Conservation (phyloP, 2,113 vertebrate species). For the Hiodon alosoides region DNA sequence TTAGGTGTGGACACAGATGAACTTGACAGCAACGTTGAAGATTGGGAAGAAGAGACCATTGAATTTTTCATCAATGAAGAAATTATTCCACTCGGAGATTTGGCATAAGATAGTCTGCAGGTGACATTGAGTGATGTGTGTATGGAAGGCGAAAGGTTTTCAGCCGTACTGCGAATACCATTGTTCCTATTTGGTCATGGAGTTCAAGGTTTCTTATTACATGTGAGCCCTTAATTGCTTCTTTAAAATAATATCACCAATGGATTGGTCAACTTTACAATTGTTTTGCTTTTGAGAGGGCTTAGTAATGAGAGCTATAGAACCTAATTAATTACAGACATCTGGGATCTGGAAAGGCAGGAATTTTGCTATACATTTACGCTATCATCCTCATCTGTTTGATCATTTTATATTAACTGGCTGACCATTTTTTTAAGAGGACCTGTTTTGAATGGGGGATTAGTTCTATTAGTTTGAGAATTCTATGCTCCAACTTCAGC, state of each 20-base stretch:
- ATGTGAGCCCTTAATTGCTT: neutral
- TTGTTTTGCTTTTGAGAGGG: neutral
- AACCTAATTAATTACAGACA: neutral
- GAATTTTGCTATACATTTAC: neutral
- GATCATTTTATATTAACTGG: conserved; percentile 40
- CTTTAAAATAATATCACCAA: too few species aligned
- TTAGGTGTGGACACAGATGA: conserved; percentile 90
- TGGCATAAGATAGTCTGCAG: conserved; percentile 74
- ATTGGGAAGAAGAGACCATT: conserved; percentile 98
- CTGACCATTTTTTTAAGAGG: conserved; percentile 27
- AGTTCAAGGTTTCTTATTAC: neutral
- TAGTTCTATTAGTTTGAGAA: conserved; percentile 39
- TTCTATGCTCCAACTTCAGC: conserved; percentile 45
- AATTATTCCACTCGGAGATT: conserved; percentile 86
- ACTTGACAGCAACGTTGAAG: conserved; percentile 93
- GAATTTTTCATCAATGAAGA: conserved; percentile 99
- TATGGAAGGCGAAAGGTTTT: neutral
- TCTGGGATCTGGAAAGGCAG: neutral
- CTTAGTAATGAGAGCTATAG: neutral
- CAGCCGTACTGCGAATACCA: neutral
- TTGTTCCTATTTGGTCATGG: neutral
- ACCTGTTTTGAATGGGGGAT: conserved; percentile 4
- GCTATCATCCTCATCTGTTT: neutral
- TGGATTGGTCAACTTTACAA: neutral
- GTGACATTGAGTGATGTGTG: conserved; percentile 35